Base-by-base conservation (phyloP, 2,113 vertebrate species). In the Ascaphus truei region DNA sequence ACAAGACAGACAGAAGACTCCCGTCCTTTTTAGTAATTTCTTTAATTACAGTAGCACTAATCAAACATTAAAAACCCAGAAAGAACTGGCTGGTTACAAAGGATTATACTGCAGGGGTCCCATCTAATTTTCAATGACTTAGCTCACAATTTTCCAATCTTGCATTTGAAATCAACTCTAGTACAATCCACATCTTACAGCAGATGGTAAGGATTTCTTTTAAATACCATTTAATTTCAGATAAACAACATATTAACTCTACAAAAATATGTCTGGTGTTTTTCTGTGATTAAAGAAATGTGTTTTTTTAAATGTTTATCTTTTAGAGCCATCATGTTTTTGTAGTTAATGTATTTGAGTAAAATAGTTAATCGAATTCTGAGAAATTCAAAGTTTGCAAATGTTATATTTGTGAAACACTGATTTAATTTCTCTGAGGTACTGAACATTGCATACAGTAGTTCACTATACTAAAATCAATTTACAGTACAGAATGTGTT, bases 1-100 rank as follows among this genome's bases (percentile, higher is more conserved):
- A 74, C 76, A 56, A 31, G 63, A 48, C 79, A 72, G 68, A 71
- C 66, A 80, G 76, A 73, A 45, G 71, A 72, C 60, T 64, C 29
- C 16, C 30, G 43, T 33, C 45, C n/a, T 60, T 45, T 73, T 73
- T 68, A 72, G 63, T 81, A 87, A 89, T 89, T 86, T 88, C 83
- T 90, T 85, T 88, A 88, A 90, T 91, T 87, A 86, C 79, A 73
- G 76, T 83, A 77, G 77, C 84, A 86, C 88, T 90, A 89, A 92
- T 91, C 84, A 90, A 89, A 88, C 80, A 72, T 53, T 79, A 81
- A 78, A 73, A 85, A 80, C 83, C 82, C 78, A 77, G 76, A 77
- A 84, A 81, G 85, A 88, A 86, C 79, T 83, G 79, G 76, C 79
- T 3, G 25, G 81, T 79, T 84, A 76, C 60, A 77, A 79, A 77